Conservation (phyloP, 1,140 invertebrate genomes). For the Tribolium castaneum region DNA sequence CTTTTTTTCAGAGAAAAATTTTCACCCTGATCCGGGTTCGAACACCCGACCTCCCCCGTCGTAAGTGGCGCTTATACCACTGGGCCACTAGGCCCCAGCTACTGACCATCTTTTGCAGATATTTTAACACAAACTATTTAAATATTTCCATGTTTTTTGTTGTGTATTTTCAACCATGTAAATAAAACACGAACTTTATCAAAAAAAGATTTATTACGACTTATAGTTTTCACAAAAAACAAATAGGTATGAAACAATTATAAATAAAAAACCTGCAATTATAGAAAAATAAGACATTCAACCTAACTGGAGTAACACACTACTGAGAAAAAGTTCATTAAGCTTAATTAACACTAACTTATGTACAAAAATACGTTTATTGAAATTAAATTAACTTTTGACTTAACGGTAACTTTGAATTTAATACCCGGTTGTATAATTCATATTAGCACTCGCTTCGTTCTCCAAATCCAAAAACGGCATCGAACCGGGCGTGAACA, state of each 20-base stretch:
- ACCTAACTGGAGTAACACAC: neutral
- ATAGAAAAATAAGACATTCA: neutral
- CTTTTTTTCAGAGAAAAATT: too few species aligned
- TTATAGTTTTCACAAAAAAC: too few species aligned
- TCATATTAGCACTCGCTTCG: constrained; percentile 46
- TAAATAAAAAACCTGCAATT: neutral
- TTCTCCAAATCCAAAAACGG: constrained; percentile 56
- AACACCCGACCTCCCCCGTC: too few species aligned
- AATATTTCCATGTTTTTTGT: too few species aligned
- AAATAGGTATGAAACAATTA: neutral
- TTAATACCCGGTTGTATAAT: constrained; percentile 1
- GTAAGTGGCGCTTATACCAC: too few species aligned
- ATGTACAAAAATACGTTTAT: constrained; percentile 35
- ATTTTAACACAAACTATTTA: too few species aligned
- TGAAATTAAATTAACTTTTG: neutral
- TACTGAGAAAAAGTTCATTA: neutral
- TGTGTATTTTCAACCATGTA: too few species aligned
- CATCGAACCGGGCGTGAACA: constrained; percentile 44
- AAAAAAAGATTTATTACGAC: too few species aligned
- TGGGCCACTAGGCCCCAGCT: too few species aligned
- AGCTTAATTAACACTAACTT: neutral
- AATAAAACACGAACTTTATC: too few species aligned
- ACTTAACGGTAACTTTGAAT: neutral
- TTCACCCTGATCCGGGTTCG: too few species aligned
- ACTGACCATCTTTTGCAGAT: too few species aligned